These are phyloP conservation scores for Barbus barbus DNA, from an alignment of 2,113 vertebrate species.

Conservation along the genomic window DNA sequence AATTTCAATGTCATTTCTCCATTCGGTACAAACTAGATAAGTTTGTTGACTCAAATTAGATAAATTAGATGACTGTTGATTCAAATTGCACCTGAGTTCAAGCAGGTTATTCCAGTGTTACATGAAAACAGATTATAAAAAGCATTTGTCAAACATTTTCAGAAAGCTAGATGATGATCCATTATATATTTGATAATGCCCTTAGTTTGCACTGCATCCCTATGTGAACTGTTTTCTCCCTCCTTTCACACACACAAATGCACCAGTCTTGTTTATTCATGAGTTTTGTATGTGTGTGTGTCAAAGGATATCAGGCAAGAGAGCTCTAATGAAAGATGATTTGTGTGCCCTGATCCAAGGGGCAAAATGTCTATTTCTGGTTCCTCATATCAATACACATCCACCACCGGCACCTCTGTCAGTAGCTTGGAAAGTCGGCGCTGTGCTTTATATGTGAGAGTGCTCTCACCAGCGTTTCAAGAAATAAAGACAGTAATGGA, in stretches of 20 bases:
- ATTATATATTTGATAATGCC: neutral
- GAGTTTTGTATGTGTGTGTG: slow-evolving; percentile 42
- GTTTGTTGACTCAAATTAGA: neutral
- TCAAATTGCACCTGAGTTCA: neutral
- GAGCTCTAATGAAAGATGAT: slow-evolving; percentile 65
- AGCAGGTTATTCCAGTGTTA: neutral
- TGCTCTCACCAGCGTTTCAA: slow-evolving; percentile 3
- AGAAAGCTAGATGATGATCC: neutral
- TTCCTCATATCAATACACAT: slow-evolving; percentile 62
- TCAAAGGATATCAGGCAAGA: slow-evolving; percentile 62
- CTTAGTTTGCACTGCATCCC: neutral
- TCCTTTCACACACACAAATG: neutral
- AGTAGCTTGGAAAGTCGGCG: slow-evolving; percentile 44
- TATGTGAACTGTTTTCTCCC: neutral
- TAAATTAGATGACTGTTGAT: no score
- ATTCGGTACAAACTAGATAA: neutral
- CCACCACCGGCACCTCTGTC: slow-evolving; percentile 44
- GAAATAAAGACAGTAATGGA: slow-evolving; percentile 23
- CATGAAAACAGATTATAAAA: neutral
- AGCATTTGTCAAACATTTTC: neutral
- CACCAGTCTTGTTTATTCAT: slow-evolving; percentile 27
- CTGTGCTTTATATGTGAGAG: slow-evolving; percentile 43
- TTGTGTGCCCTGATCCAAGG: slow-evolving; percentile 58
- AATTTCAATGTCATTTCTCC: neutral
- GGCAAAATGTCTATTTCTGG: slow-evolving; percentile 70